Base-by-base conservation (phyloP, 2,888 invertebrate species). In the Chironomus riparius region DNA sequence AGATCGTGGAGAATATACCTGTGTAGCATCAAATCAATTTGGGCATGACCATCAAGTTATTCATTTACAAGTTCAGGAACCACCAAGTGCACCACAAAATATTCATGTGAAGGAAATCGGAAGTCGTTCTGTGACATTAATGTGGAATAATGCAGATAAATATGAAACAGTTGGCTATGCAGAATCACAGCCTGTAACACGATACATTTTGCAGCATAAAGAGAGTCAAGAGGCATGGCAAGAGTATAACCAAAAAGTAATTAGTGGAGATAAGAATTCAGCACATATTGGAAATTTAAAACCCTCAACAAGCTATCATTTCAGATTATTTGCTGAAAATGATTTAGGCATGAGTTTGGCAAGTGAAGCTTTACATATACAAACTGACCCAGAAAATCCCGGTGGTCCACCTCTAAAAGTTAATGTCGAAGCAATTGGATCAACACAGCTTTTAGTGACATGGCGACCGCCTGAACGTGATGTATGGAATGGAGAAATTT, bases 391-490 rank as follows among this genome's bases (percentile, higher is more conserved):
- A 0, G 87, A 87, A 85, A 89, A 89, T 0, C 92, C 92, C 0
- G 89, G 90, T 15, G 91, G 91, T 61, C 87, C 91, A 0, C 92
- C 92, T 0, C 86, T 86, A 24, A 88, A 88, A 79, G 88, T 92
- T 22, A 87, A 87, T 70, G 90, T 89, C 15, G 87, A 88, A 48
- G 87, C 92, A 0, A 86, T 90, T 12, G 90, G 89, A 1, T 88
- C 92, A 0, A 90, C 91, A 77, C 89, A 91, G 81, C 83, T 92
- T 68, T 87, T 89, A 79, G 89, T 91, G 77, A 87, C 89, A n/a
- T 92, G 92, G 92, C 88, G 90, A 76, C 88, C 92, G 4, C 92
- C 92, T 0, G 87, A 89, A 56, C 85, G 89, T n/a, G 89, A 89
- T 77, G 85, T 89, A 0, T 90, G 91, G 89, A 91, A 92, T 81